Evolutionary conservation across 2,113 vertebrate genomes (phyloP).

Genomic region (Urocynchramus pylzowi): DNA sequence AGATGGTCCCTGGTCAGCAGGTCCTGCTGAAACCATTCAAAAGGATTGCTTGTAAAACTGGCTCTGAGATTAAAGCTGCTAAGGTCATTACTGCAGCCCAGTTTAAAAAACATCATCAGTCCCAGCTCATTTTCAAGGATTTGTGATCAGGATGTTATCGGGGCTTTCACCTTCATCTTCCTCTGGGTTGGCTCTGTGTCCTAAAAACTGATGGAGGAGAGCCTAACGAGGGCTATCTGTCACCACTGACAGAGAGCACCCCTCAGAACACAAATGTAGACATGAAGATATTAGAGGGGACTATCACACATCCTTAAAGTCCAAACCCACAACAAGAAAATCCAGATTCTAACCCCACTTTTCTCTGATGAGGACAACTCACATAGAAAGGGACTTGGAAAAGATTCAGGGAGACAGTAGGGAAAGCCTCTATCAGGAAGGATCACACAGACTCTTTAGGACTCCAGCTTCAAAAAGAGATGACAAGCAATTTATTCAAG

Average conservation of each 20-base stretch:
- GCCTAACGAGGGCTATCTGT: not conserved
- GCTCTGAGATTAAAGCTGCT: not conserved
- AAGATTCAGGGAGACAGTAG: not conserved
- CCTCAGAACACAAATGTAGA: not conserved
- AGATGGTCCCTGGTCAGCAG: slow-evolving; percentile 1
- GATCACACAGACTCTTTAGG: not conserved
- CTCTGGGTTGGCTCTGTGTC: not conserved
- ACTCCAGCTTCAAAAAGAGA: not conserved
- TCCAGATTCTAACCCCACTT: not conserved
- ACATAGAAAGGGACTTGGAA: not conserved
- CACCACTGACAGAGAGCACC: not conserved
- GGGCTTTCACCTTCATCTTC: not conserved
- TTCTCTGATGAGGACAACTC: not conserved
- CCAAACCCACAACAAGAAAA: not conserved
- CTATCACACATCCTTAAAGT: not conserved
- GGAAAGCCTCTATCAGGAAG: not conserved
- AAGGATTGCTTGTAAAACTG: not conserved
- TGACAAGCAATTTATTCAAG: not conserved
- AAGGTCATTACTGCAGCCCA: not conserved
- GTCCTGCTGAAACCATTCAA: not conserved
- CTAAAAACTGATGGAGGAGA: not conserved
- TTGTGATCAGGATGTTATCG: not conserved
- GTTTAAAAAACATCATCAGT: not conserved
- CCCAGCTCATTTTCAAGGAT: not conserved
- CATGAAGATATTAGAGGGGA: not conserved